Evolutionary conservation across 1,140 invertebrate species (phyloP), one percentile per base, ranked within the genome.

Genomic region (Drosophila suzukii): DNA sequence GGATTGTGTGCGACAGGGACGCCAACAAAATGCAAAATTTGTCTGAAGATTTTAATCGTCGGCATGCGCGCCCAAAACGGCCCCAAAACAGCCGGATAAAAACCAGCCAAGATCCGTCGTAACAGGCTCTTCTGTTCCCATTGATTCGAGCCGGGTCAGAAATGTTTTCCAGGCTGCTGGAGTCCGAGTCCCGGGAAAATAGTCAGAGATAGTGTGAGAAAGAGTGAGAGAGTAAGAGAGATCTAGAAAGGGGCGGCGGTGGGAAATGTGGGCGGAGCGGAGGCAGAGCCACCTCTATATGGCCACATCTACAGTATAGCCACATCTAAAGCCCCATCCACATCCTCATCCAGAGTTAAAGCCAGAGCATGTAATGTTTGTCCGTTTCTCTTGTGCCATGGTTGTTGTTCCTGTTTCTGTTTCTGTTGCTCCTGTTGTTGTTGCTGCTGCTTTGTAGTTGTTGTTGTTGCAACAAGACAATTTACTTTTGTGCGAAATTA

Each of bases 401-500:
- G 74, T 58, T 74, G 32, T 54, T 75, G 43, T 57, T 68, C 39
- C 34, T 59, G 59, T 49, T 54, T 51, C 44, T 41, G 44, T 63
- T 62, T 63, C n/a, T 66, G 44, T 47, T 63, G 41, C 15, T 43
- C 36, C 27, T 44, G 60, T 41, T 70, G 38, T 32, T 70, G 24
- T 51, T 62, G 39, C n/a, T 41, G 13, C n/a, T 59, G 55, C 20
- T 74, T 39, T 74, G 24, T 58, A 41, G 58, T 43, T 62, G 80
- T 51, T 55, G 68, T 78, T 90, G 85, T 82, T 76, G 79, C 76
- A 90, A 91, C 90, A 91, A 91, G 90, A 91, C 86, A 91, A 91
- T 91, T 91, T 88, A 91, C 90, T 91, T 91, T 91, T 84, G 88
- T 91, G 83, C 89, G 89, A 91, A 91, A 90, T 91, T 91, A 91